phyloP scores from a whole-genome alignment of 2,888 invertebrate species.

The Ornithoptera alexandrae region DNA sequence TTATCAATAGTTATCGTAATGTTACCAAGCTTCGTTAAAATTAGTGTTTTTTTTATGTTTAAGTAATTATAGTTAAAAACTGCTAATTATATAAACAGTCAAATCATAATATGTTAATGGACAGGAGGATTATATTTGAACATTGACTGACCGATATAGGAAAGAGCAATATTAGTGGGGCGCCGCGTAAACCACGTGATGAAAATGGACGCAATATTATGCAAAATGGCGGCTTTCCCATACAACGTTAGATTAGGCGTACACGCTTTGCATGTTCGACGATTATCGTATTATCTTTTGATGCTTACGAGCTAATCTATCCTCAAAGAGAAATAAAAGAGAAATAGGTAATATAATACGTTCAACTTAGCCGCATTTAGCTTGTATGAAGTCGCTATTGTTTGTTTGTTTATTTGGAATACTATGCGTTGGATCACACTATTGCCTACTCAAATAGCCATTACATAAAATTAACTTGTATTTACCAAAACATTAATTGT shows the following conservation, averaged over 20 bases:
- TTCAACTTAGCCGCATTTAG: too few species aligned
- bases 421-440: too few species aligned
- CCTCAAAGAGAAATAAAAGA: conserved; percentile 5
- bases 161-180: conserved; percentile 14
- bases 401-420: too few species aligned
- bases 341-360: neutral
- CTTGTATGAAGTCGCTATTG: too few species aligned
- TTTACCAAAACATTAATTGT: too few species aligned
- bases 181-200: conserved; percentile 21
- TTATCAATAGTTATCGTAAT: too few species aligned
- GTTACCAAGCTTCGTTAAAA: too few species aligned
- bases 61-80: neutral
- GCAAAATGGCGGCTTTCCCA: conserved; percentile 20
- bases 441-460: too few species aligned
- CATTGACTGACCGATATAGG: conserved; percentile 13
- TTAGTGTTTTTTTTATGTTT: too few species aligned
- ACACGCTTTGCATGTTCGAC: conserved; percentile 10
- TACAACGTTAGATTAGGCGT: conserved; percentile 13
- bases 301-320: conserved; percentile 6
- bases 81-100: neutral
- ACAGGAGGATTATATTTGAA: neutral
- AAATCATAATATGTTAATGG: conserved; percentile 9
- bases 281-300: conserved; percentile 20
- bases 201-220: conserved; percentile 19
- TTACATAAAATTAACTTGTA: too few species aligned